These are phyloP conservation scores for Xiphophorus couchianus DNA, from an alignment of 2,113 vertebrate species.

Conservation along the genomic window DNA sequence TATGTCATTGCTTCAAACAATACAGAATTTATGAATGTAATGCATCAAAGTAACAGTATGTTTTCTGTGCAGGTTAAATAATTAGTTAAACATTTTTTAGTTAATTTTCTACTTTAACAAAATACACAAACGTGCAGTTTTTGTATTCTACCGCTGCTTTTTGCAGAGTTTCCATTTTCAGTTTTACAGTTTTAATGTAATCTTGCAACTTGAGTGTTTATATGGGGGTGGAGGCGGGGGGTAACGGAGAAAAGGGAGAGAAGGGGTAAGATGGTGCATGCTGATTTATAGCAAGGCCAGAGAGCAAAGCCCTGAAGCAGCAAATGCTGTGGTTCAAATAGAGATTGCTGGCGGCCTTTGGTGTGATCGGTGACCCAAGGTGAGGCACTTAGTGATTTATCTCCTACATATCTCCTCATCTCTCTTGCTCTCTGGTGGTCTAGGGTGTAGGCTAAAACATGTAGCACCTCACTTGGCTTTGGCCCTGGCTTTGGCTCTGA, in stretches of 20 bases:
- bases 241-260: constrained; percentile 18
- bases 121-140: background rate
- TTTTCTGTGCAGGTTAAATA: background rate
- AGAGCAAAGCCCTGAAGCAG: constrained; percentile 82
- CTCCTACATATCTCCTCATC: constrained; percentile 80
- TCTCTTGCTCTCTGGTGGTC: constrained; percentile 61
- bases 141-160: background rate
- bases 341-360: constrained; percentile 84
- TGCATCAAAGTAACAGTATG: background rate
- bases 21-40: background rate
- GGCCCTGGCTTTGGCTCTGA: constrained; percentile 57
- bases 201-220: constrained; percentile 32
- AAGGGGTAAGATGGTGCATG: constrained; percentile 67
- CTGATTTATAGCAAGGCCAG: constrained; percentile 85
- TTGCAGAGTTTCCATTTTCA: background rate
- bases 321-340: constrained; percentile 84
- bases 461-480: constrained; percentile 47
- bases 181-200: constrained; percentile 23
- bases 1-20: constrained; percentile 1
- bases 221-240: background rate
- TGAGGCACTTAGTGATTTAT: constrained; percentile 86
- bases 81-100: background rate
- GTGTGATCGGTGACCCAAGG: constrained; percentile 84
- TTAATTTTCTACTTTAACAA: background rate
- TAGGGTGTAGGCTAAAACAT: constrained; percentile 53